Conservation (phyloP, 2,888 invertebrate genomes). For the Limulus polyphemus region DNA sequence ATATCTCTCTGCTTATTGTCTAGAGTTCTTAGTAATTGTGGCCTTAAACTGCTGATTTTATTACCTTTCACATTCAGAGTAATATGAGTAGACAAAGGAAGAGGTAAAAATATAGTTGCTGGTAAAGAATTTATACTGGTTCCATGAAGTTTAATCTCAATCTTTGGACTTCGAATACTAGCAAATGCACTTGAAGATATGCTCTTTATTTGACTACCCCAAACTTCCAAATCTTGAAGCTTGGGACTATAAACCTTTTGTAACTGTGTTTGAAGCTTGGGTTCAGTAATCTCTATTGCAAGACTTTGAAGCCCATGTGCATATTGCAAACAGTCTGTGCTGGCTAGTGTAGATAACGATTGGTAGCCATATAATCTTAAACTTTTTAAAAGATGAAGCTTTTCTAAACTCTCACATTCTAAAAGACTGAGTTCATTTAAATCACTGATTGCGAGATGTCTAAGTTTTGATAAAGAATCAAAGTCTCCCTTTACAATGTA, state of each 20-base stretch:
- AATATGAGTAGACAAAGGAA: constrained; percentile 70
- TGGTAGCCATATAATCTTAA: constrained; percentile 63
- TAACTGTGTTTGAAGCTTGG: constrained; percentile 54
- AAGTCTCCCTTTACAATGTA: constrained; percentile 64
- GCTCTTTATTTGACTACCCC: constrained; percentile 58
- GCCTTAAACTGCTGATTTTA: constrained; percentile 57
- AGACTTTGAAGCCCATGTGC: constrained; percentile 54
- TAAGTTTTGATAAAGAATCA: constrained; percentile 52
- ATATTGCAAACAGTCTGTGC: constrained; percentile 66
- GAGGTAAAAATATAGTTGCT: constrained; percentile 68
- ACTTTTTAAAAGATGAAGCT: constrained; percentile 58
- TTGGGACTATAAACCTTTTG: constrained; percentile 65
- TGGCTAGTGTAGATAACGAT: constrained; percentile 55
- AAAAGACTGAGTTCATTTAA: constrained; percentile 58
- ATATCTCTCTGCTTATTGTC: constrained; percentile 63
- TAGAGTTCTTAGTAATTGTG: constrained; percentile 62
- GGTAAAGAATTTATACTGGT: constrained; percentile 66
- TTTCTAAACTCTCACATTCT: constrained; percentile 50
- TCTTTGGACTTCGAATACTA: constrained; percentile 50
- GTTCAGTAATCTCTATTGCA: constrained; percentile 75
- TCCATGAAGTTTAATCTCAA: constrained; percentile 60
- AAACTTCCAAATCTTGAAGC: constrained; percentile 56
- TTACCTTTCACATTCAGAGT: constrained; percentile 65
- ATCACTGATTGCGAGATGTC: constrained; percentile 49
- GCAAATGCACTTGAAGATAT: constrained; percentile 71